These are phyloP conservation scores for Malurus melanocephalus DNA, from an alignment of 2,113 vertebrate species.

Conservation along the genomic window DNA sequence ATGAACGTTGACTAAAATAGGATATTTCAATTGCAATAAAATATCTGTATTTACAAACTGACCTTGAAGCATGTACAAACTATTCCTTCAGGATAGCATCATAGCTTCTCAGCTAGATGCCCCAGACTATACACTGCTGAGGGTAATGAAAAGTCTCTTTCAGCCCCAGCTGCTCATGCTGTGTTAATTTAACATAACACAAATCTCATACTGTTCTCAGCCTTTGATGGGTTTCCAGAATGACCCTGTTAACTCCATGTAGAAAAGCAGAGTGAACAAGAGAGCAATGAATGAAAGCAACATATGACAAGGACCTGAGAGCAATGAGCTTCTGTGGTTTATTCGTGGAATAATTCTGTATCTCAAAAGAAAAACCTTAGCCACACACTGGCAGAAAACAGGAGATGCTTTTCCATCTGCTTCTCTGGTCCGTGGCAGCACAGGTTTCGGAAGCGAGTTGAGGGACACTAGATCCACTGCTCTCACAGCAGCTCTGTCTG, in stretches of 20 bases:
- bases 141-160: conserved; percentile 13
- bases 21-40: conserved; percentile 1
- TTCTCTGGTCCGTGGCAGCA: neutral
- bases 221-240: neutral
- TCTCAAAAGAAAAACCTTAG: neutral
- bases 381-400: neutral
- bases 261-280: neutral
- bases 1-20: neutral
- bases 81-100: neutral
- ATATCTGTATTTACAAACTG: neutral
- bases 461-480: neutral
- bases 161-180: neutral
- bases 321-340: neutral
- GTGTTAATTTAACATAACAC: neutral
- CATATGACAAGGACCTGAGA: neutral
- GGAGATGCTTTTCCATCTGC: neutral
- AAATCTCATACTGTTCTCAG: neutral
- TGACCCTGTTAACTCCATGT: rapidly evolving
- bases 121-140: neutral
- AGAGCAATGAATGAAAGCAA: neutral
- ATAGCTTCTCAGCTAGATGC: neutral
- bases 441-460: neutral
- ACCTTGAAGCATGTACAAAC: conserved; percentile 1
- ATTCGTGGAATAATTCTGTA: neutral
- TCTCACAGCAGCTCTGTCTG: neutral